These are phyloP conservation scores for Nipponia nippon DNA, from an alignment of 2,113 vertebrate species.

Conservation along the genomic window DNA sequence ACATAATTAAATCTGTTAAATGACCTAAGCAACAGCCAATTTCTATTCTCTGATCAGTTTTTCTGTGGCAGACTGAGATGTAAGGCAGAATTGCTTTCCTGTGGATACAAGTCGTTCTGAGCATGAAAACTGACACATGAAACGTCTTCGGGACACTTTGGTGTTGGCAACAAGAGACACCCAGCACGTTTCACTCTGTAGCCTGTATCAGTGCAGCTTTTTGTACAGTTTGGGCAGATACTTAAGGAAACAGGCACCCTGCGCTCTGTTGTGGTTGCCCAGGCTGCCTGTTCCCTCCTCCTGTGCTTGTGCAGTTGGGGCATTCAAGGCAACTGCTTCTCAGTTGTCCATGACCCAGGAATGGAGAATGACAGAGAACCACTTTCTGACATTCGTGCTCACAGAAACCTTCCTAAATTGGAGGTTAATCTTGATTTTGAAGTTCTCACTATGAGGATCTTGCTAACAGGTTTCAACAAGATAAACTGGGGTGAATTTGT, in stretches of 20 bases:
- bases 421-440: background rate
- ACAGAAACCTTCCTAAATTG: background rate
- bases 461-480: background rate
- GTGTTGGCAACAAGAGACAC: background rate
- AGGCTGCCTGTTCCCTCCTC: background rate
- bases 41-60: background rate
- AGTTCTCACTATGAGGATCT: background rate
- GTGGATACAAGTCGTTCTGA: background rate
- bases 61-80: background rate
- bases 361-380: background rate
- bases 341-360: background rate
- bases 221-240: background rate
- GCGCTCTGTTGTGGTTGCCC: accelerated
- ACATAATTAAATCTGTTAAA: background rate
- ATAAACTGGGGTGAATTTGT: background rate
- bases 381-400: background rate
- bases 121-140: background rate
- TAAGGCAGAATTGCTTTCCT: background rate
- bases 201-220: background rate
- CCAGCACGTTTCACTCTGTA: background rate
- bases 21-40: background rate
- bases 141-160: background rate
- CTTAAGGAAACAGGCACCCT: background rate
- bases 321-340: background rate
- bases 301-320: background rate